These are phyloP conservation scores for Cyphomyrmex costatus DNA, from an alignment of 1,140 invertebrate species.

Conservation along the genomic window DNA sequence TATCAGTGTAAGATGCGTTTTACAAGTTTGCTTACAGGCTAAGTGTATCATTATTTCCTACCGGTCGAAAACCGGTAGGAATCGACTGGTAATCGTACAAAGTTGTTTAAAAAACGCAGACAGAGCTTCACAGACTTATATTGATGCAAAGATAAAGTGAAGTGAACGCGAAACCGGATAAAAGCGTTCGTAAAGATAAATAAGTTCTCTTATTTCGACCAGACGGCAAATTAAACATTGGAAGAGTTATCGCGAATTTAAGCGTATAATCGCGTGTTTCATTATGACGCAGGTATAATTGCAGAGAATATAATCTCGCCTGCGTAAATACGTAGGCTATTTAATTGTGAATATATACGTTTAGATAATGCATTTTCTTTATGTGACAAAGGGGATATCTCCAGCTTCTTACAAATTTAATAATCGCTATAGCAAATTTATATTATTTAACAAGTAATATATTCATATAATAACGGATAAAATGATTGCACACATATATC, in stretches of 20 bases:
- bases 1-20: not conserved
- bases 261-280: slow-evolving; percentile 22
- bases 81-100: not conserved
- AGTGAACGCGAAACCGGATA: slow-evolving; percentile 37
- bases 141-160: not conserved
- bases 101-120: not conserved
- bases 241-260: slow-evolving; percentile 34
- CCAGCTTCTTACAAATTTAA: not conserved
- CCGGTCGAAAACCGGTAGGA: not conserved
- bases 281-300: slow-evolving; percentile 14
- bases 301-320: not conserved
- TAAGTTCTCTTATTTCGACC: slow-evolving; percentile 29
- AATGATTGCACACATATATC: no score
- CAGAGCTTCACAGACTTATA: not conserved
- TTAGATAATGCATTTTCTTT: not conserved
- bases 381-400: not conserved
- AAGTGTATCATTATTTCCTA: not conserved
- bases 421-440: not conserved
- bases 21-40: not conserved
- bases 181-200: slow-evolving; percentile 33
- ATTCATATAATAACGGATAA: not conserved
- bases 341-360: not conserved
- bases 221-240: slow-evolving; percentile 40
- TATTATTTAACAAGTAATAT: not conserved
- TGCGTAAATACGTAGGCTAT: slow-evolving; percentile 27